Evolutionary conservation across 2,888 invertebrate species (phyloP).

Genomic region (Rhyacophila evoluta): DNA sequence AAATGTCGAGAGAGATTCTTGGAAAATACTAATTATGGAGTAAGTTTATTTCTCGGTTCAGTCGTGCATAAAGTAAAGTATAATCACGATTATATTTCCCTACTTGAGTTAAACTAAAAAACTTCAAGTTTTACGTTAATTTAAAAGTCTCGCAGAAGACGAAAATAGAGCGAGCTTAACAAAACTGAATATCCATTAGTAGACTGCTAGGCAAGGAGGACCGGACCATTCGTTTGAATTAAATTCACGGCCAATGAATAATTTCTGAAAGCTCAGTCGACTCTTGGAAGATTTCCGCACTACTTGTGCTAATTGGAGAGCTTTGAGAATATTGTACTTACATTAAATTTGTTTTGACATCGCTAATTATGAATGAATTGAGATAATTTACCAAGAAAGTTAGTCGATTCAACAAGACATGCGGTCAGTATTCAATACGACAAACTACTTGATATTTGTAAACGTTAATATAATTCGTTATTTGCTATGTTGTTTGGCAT

Average conservation of each 20-base stretch:
- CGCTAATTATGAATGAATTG: too few relatives aligned
- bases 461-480: too few relatives aligned
- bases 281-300: background rate
- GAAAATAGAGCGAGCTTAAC: constrained; percentile 32
- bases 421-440: too few relatives aligned
- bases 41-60: background rate
- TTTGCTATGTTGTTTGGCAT: too few relatives aligned
- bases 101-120: constrained; percentile 47
- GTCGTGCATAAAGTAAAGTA: background rate
- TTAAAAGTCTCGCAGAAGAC: constrained; percentile 43
- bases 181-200: constrained; percentile 36
- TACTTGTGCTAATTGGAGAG: constrained; percentile 14
- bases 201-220: constrained; percentile 19
- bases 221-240: constrained; percentile 27
- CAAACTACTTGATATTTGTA: too few relatives aligned
- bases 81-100: constrained; percentile 47
- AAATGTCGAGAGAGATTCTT: background rate
- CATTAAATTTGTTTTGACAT: background rate
- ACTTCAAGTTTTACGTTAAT: constrained; percentile 45
- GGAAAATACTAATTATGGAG: background rate
- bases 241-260: constrained; percentile 10
- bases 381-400: too few relatives aligned
- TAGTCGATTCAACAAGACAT: too few relatives aligned
- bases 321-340: background rate
- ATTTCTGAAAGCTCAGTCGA: background rate